A percentile compares a stretch with the other conserved stretches of the same genome.
Conservation (phyloP, 2,797 vertebrate genomes). For the Phrynocephalus forsythii region DNA sequence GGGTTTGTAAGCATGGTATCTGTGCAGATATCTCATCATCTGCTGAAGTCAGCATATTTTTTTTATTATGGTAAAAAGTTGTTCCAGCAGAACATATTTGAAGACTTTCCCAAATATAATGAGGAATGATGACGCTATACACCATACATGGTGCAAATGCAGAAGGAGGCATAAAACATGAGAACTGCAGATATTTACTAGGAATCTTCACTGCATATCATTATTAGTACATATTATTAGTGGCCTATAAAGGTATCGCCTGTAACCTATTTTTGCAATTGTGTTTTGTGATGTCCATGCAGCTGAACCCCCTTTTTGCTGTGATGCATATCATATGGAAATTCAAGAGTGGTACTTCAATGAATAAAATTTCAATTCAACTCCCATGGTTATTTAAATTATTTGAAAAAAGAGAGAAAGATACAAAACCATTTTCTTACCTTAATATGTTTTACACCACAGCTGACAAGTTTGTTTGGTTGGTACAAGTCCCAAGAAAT, state of each 20-base stretch:
- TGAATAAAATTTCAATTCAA: background rate
- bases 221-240: no score
- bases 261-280: no score
- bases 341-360: background rate
- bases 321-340: background rate
- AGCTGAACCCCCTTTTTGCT: no score
- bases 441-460: conserved; percentile 99
- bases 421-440: conserved; percentile 74
- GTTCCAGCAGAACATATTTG: background rate
- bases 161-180: background rate
- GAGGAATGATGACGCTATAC: background rate
- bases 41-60: background rate
- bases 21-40: background rate
- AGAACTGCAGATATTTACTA: background rate
- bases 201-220: background rate
- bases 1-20: background rate
- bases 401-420: background rate
- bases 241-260: no score
- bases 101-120: background rate
- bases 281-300: no score
- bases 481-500: conserved; percentile 99
- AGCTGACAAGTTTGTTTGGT: conserved; percentile 97
- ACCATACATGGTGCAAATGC: background rate
- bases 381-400: background rate
- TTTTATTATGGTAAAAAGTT: background rate